Conservation (phyloP, 2,797 vertebrate genomes). For the Arremon brunneinucha region DNA sequence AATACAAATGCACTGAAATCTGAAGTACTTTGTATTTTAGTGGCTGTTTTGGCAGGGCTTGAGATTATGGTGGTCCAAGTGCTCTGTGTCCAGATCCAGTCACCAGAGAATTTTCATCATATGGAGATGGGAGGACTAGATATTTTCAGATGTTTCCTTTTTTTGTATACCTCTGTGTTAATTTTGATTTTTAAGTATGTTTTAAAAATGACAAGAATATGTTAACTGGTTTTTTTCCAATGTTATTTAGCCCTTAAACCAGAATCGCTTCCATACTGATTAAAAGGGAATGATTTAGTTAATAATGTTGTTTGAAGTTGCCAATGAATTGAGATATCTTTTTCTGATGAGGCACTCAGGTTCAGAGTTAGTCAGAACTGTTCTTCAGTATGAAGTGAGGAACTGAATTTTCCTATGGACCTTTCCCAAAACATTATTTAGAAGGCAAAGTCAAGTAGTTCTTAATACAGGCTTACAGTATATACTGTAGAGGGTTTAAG, state of each 20-base stretch:
- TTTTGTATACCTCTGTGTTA: neutral
- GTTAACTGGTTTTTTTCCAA: neutral
- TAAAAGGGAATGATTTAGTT: neutral
- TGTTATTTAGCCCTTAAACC: neutral
- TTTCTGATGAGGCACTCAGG: neutral
- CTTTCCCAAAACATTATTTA: neutral
- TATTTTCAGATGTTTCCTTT: constrained; percentile 22
- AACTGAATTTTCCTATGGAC: neutral
- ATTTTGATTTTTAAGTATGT: neutral
- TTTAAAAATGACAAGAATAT: neutral
- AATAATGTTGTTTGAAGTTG: neutral
- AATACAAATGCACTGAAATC: neutral
- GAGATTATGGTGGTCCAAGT: neutral
- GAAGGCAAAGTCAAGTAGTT: constrained; percentile 26
- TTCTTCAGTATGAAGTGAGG: neutral
- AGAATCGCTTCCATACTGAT: neutral
- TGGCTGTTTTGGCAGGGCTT: neutral
- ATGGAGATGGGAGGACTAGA: neutral
- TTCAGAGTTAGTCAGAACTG: neutral
- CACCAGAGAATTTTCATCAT: neutral
- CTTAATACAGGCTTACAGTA: neutral
- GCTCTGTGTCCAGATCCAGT: constrained; percentile 2
- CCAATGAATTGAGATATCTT: neutral
- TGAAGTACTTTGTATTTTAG: neutral
- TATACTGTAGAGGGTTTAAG: neutral